These are phyloP conservation scores for Cylas formicarius DNA, from an alignment of 1,140 invertebrate genomes.

Conservation along the genomic window DNA sequence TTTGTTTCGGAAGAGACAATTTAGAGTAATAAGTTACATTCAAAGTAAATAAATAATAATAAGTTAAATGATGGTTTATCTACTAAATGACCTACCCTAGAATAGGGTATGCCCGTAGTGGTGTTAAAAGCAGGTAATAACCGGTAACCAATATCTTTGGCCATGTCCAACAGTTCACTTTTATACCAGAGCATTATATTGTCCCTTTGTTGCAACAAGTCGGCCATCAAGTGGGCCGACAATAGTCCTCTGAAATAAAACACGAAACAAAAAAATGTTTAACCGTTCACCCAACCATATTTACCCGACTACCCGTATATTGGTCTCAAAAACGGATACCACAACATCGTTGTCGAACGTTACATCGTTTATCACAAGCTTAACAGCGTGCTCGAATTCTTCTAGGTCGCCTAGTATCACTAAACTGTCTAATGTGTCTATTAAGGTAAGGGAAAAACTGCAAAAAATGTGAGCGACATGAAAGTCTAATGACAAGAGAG, in stretches of 20 bases:
- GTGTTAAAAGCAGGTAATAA: slow-evolving; percentile 96
- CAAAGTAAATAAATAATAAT: slow-evolving; percentile 4
- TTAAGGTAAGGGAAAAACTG: slow-evolving; percentile 93
- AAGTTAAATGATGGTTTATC: too few relatives aligned
- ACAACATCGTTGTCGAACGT: slow-evolving; percentile 90
- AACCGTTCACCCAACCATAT: slow-evolving; percentile 29
- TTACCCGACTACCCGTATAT: slow-evolving; percentile 92
- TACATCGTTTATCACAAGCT: slow-evolving; percentile 77
- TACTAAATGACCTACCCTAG: slow-evolving; percentile 63
- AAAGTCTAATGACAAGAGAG: too few relatives aligned
- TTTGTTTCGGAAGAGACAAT: too few relatives aligned
- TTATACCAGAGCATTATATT: slow-evolving; percentile 84
- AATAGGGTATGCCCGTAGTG: slow-evolving; percentile 93
- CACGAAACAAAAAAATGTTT: slow-evolving; percentile 17
- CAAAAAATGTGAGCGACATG: too few relatives aligned
- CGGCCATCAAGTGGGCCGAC: slow-evolving; percentile 86
- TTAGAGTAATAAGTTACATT: not conserved
- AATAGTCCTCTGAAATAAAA: slow-evolving; percentile 68
- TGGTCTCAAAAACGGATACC: slow-evolving; percentile 98
- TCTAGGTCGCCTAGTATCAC: slow-evolving; percentile 86
- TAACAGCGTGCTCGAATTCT: slow-evolving; percentile 89
- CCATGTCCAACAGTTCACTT: slow-evolving; percentile 82
- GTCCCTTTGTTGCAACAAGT: slow-evolving; percentile 69
- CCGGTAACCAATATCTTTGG: slow-evolving; percentile 85
- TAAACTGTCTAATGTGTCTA: slow-evolving; percentile 91